Base-by-base conservation (phyloP, 1,140 invertebrate species). In the Euwallacea similis region DNA sequence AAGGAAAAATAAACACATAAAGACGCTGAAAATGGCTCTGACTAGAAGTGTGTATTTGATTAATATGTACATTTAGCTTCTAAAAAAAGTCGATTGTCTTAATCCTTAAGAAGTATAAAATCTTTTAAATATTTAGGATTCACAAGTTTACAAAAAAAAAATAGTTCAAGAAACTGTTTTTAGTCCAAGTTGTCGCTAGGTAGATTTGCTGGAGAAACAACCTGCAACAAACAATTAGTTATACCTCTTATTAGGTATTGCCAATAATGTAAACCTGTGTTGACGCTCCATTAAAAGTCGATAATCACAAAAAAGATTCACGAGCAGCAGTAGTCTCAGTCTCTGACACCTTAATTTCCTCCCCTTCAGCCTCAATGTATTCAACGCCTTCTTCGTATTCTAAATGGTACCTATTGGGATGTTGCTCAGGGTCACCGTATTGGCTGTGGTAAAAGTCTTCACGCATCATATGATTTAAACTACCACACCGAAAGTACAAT, bases 361-460 rank as follows among this genome's bases (percentile, higher is more conserved):
- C 85, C 43, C 86, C 86, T 50, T 82, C 82, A 13, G 86, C 84
- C 16, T 86, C 86, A 59, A 87, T 86, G 74, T 87, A 87, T 77
- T 87, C 86, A 6, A 87, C 85, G 44, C 85, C 86, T 75, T 87
- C 86, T 43, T 87, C 86, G 72, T 86, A 86, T 58, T 85, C 85
- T 21, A 76, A 62, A 44, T 81, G 78, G 60, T 76, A 81, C 13
- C 79, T 77, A 13, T 76, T 74, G 77, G 82, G 72, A 80, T 85
- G 77, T 82, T 87, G 69, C 80, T 85, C 86, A 0, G 91, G 91
- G 77, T 92, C 92, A 7, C 93, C 93, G 77, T 95, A 96, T 79
- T 96, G 93, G 75, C 92, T 93, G 75, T 95, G 91, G 76, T 96
- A 97, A 79, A 95, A 95, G 76, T 96, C 93, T 77, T 95, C 93